Evolutionary conservation across 2,888 invertebrate species (phyloP).

Genomic region (Hirtodrosophila histrioides): DNA sequence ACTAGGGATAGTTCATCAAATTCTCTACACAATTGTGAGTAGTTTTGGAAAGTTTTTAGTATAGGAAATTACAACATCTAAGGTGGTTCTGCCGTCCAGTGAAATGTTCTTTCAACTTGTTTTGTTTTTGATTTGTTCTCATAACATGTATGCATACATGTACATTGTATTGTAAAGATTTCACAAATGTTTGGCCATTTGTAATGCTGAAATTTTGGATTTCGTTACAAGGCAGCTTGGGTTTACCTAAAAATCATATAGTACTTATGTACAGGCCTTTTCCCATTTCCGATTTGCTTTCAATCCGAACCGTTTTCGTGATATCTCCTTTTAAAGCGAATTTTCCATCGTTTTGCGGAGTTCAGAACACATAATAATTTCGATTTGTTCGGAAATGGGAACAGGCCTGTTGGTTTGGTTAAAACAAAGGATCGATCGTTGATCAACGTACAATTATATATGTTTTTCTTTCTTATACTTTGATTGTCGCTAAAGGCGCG

Average conservation of each 20-base stretch:
- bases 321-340: too few relatives aligned
- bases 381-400: too few relatives aligned
- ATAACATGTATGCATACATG: constrained; percentile 51
- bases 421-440: constrained; percentile 17
- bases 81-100: constrained; percentile 84
- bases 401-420: constrained; percentile 16
- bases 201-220: constrained; percentile 66
- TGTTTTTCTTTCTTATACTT: constrained; percentile 26
- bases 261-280: too few relatives aligned
- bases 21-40: constrained; percentile 31
- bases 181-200: constrained; percentile 8
- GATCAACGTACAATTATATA: constrained; percentile 18
- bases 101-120: constrained; percentile 75
- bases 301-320: too few relatives aligned
- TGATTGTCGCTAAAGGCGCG: constrained; percentile 59
- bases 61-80: constrained; percentile 83
- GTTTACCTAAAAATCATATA: constrained; percentile 43
- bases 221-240: constrained; percentile 75
- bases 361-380: too few relatives aligned
- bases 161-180: constrained; percentile 29
- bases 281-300: too few relatives aligned
- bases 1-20: constrained; percentile 20
- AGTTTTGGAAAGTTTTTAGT: constrained; percentile 38
- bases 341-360: too few relatives aligned
- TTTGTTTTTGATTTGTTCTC: constrained; percentile 46